Percentiles rank a stretch among this genome's conserved stretches.
phyloP scores from a whole-genome alignment of 2,797 vertebrate genomes.

The Rhabdophis nuchalis region DNA sequence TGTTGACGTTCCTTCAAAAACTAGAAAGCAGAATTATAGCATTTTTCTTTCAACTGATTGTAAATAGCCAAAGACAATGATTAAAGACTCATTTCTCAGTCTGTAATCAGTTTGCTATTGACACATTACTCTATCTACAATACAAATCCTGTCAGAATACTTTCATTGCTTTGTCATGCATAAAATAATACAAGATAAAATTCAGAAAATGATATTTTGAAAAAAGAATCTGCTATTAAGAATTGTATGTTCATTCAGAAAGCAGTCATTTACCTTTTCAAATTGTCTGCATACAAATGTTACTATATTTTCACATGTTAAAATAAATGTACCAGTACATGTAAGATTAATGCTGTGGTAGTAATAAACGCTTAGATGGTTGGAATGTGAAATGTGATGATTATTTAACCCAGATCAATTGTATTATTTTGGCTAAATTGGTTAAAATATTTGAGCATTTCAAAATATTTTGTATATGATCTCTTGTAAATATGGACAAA shows the following conservation, averaged over 20 bases:
- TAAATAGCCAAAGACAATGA: slow-evolving; percentile 1
- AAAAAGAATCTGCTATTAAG: not conserved
- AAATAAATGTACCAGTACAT: not conserved
- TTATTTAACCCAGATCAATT: not conserved
- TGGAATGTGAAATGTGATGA: not conserved
- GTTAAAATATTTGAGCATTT: not conserved
- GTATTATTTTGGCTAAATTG: not conserved
- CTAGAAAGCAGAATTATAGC: not conserved
- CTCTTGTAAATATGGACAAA: not conserved
- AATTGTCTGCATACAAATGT: not conserved
- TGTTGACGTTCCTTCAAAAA: no score
- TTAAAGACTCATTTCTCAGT: slow-evolving; percentile 6
- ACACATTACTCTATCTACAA: slow-evolving; percentile 8
- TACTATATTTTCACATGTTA: not conserved
- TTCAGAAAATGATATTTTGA: not conserved
- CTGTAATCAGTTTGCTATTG: not conserved
- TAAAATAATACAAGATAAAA: slow-evolving; percentile 10
- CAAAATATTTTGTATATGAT: not conserved
- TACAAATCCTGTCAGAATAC: not conserved
- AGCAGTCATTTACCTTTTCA: not conserved
- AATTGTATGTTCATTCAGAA: not conserved
- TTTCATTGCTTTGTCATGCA: slow-evolving; percentile 16
- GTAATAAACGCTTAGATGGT: not conserved
- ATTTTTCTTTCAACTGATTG: slow-evolving; percentile 1
- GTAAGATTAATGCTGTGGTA: not conserved